Evolutionary conservation across 1,140 invertebrate species (phyloP), one percentile per base, ranked within the genome.

Genomic region (Archegozetes longisetosus): DNA sequence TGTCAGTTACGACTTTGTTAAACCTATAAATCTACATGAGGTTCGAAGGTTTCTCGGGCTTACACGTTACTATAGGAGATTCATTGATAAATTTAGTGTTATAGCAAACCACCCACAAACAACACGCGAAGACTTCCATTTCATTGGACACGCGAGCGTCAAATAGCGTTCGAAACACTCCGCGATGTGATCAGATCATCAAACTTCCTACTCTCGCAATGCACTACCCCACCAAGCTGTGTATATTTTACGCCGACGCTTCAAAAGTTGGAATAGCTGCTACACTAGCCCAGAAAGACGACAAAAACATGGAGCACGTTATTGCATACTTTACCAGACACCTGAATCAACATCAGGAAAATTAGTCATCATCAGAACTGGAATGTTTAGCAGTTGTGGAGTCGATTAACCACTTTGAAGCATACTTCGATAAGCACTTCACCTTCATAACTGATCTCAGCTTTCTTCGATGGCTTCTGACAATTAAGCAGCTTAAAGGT

Each of bases 281-380:
- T n/a, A n/a, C n/a, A n/a, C n/a, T n/a, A n/a, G n/a, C n/a, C n/a
- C n/a, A n/a, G 17, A 56, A 66, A 46, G 27, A 29, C 27, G 14
- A 62, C 17, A 68, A 75, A 62, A 70, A 68, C 14, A 22, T 48
- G 12, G 72, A 77, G 64, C 61, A 61, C 62, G 73, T 50, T n/a
- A 23, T 64, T 9, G 58, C 17, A 6, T 69, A 61, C 51, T 52
- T 62, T 27, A 60, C 28, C 14, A 26, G 52, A 13, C 54, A 58
- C 13, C 47, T 70, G 14, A 53, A 14, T 29, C 12, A 22, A 46
- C 12, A 58, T 1, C 60, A 69, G 53, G 24, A 4, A 25, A 59
- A 61, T 23, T 66, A 57, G 17, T 57, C 51, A 12, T 61, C 64
- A 12, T 68, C 60, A 54, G 64, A 64, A 13, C 20, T 54, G 23